Base-by-base conservation (phyloP, 92 coral and sea anemone species). In the Muricea muricata region DNA sequence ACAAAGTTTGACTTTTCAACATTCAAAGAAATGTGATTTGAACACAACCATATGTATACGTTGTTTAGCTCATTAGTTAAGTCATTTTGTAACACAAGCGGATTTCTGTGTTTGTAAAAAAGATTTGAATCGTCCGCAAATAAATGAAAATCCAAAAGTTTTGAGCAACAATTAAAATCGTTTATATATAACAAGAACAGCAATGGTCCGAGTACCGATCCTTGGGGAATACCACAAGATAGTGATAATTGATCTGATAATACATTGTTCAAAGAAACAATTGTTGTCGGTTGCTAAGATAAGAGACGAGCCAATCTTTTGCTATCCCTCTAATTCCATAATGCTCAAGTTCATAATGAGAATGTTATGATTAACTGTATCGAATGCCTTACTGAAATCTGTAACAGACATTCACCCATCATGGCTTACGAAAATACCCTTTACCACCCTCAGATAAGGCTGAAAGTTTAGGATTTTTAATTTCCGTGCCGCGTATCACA, bases 211-310 rank as follows among this genome's bases (percentile, higher is more conserved):
- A 28, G 76, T 81, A 61, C 70, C 23, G 91, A 82, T 30, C 91
- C 72, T 67, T 89, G 88, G 18, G 89, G 92, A 60, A 89, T 68
- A 20, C 89, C 87, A 73, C 84, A 63, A 2, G 79, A 55, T 40
- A 89, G 18, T 8, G 56, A 2, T 48, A 7, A 20, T 48, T 7
- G 18, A 1, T 48, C 56, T 7, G 56, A 48, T 48, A 15, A 7
- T 7, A 48, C n/a, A n/a, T n/a, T n/a, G n/a, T n/a, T n/a, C n/a
- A n/a, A n/a, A n/a, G n/a, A n/a, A n/a, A n/a, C n/a, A 15, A 48
- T 48, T 48, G 56, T 7, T 48, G 1, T 48, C 56, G 13, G 18
- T 48, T 48, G 10, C 56, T 48, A 48, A 48, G 56, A 48, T 48
- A 48, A 8, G 56, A 48, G 1, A 8, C 56, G 18, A 48, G 18